A percentile compares a stretch with the other conserved stretches of the same genome.
phyloP scores from a whole-genome alignment of 92 coral and sea anemone genomes.

The Nematostella vectensis region DNA sequence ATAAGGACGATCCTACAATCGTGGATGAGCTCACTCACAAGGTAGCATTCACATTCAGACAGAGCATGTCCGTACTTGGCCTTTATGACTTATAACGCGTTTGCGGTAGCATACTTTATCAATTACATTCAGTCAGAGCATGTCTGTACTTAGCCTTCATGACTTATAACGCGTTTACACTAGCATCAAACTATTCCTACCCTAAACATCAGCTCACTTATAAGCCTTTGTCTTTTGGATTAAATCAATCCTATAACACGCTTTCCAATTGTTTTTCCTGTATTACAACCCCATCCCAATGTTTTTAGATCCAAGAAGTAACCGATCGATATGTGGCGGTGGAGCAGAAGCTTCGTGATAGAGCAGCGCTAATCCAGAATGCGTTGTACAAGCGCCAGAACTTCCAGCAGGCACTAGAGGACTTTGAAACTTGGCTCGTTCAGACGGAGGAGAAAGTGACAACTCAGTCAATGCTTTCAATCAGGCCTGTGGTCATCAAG shows the following conservation, averaged over 20 bases:
- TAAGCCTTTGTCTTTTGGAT: too few species aligned
- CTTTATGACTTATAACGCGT: too few species aligned
- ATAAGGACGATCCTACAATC: slow-evolving; percentile 53
- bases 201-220: too few species aligned
- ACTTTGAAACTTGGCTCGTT: slow-evolving; percentile 82
- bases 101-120: too few species aligned
- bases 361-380: slow-evolving; percentile 48
- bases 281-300: neutral
- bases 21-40: slow-evolving; percentile 70
- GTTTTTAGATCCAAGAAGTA: slow-evolving; percentile 41
- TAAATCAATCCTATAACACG: too few species aligned
- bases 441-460: slow-evolving; percentile 69
- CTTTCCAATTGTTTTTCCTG: neutral
- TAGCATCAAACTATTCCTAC: too few species aligned
- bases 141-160: too few species aligned
- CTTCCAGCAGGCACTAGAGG: slow-evolving; percentile 68
- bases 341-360: slow-evolving; percentile 70
- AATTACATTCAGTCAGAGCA: too few species aligned
- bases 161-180: too few species aligned
- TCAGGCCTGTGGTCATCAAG: slow-evolving; percentile 69
- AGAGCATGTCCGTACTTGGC: too few species aligned
- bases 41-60: slow-evolving; percentile 4
- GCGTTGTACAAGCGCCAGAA: slow-evolving; percentile 74
- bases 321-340: slow-evolving; percentile 53
- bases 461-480: slow-evolving; percentile 67